Conservation (phyloP, 64 coral and sea anemone genomes). For the Cladopsammia gracilis region DNA sequence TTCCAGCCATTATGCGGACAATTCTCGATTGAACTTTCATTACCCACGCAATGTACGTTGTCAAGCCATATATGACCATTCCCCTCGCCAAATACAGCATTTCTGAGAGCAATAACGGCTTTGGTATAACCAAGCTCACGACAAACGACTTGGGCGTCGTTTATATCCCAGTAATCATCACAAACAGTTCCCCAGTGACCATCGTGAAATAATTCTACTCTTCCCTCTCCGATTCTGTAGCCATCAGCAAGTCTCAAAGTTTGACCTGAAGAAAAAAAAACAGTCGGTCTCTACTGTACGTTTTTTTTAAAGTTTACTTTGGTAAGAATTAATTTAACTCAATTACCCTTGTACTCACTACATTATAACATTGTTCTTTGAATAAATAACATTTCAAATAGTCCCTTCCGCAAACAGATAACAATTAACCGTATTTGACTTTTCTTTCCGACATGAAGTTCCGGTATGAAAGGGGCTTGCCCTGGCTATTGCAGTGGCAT, state of each 20-base stretch:
- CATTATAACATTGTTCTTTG: too few relatives aligned
- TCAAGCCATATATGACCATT: slow-evolving; percentile 38
- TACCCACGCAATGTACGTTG: slow-evolving; percentile 3
- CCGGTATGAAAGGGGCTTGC: neutral
- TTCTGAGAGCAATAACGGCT: neutral
- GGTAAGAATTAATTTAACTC: too few relatives aligned
- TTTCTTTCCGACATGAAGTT: too few relatives aligned
- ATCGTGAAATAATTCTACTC: slow-evolving; percentile 30
- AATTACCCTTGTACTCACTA: too few relatives aligned
- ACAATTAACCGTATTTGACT: too few relatives aligned
- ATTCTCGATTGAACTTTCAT: slow-evolving; percentile 29
- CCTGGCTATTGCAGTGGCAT: too few relatives aligned
- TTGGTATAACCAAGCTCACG: neutral
- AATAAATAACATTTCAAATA: neutral
- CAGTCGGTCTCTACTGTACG: neutral
- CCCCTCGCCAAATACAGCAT: neutral
- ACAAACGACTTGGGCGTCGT: slow-evolving; percentile 34
- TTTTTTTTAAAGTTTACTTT: too few relatives aligned
- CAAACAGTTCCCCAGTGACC: slow-evolving; percentile 42
- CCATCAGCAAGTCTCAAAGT: slow-evolving; percentile 25
- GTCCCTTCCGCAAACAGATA: neutral
- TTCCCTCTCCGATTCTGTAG: neutral
- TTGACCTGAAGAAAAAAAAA: neutral
- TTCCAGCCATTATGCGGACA: slow-evolving; percentile 19
- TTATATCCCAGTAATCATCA: slow-evolving; percentile 24